Base-by-base conservation (phyloP, 2,888 invertebrate species). In the Lumbricus terrestris region DNA sequence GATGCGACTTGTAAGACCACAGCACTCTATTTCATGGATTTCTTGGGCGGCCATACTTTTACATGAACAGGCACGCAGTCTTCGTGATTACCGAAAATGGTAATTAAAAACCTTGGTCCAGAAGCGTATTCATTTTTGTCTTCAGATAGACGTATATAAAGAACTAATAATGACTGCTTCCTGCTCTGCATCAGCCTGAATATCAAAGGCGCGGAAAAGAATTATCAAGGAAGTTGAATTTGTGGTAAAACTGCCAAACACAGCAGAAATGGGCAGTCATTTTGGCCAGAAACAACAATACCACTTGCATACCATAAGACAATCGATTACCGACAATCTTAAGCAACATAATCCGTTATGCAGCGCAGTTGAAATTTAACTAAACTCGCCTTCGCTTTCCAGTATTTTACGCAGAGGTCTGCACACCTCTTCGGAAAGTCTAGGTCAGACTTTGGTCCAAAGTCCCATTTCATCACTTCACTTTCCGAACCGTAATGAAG, bases 361-460 rank as follows among this genome's bases (percentile, higher is more conserved):
- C 54, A 35, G 35, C 20, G 16, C 83, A 5, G 82, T 83, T 85
- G 38, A 18, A 34, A 33, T 38, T 40, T 42, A 89, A 90, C 37
- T 18, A 54, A 38, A 89, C 92, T 90, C 90, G 93, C 93, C 91
- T 91, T 91, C 40, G 90, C 90, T 89, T 92, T 93, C 88, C 91
- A 93, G 91, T 94, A 92, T 88, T 94, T 94, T 8, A 93, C 88
- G 90, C 94, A 94, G 37, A 95, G 90, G 33, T 94, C 94, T 33
- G 94, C 94, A 92, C 94, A 94, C 91, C 94, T 91, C 90, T 93
- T 94, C 0, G 94, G 94, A 91, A 95, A 94, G 90, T 94, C 93
- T 29, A 94, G 91, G 0, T 93, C 92, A 82, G 93, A 93, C 88
- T 92, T 93, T n/a, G 94, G 94, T 20, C 93, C 94, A 92, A 93